A percentile compares a stretch with the other conserved stretches of the same genome.
Conservation (phyloP, 2,113 vertebrate genomes). For the Condylura cristata region DNA sequence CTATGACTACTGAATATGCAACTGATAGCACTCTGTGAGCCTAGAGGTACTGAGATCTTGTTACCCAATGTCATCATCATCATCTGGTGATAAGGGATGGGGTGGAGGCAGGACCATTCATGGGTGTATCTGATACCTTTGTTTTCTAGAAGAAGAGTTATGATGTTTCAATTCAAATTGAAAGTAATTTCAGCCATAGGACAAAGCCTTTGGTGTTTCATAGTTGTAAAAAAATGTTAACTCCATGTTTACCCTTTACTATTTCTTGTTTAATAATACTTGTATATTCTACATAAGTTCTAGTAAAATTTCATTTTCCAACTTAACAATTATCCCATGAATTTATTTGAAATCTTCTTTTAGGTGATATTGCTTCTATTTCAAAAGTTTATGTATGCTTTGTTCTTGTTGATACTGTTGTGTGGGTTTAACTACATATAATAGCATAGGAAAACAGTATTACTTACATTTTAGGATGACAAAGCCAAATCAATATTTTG, state of each 20-base stretch:
- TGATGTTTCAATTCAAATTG: neutral
- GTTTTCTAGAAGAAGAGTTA: neutral
- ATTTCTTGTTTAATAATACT: neutral
- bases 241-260: neutral
- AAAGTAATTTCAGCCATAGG: neutral
- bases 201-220: neutral
- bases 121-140: neutral
- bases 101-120: neutral
- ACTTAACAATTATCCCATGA: conserved; percentile 14
- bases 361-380: neutral
- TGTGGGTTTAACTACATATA: conserved; percentile 58
- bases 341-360: conserved; percentile 27
- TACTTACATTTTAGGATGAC: conserved; percentile 69
- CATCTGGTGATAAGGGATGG: no score
- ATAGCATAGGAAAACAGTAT: conserved; percentile 46
- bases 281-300: neutral
- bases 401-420: neutral
- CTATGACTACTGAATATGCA: neutral
- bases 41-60: neutral
- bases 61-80: neutral
- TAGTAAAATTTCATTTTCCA: conserved; percentile 42
- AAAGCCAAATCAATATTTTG: conserved; percentile 68
- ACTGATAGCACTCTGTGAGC: neutral
- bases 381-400: conserved; percentile 6
- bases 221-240: neutral